Evolutionary conservation across 1,140 invertebrate genomes (phyloP).

Genomic region (Chymomyza costata): DNA sequence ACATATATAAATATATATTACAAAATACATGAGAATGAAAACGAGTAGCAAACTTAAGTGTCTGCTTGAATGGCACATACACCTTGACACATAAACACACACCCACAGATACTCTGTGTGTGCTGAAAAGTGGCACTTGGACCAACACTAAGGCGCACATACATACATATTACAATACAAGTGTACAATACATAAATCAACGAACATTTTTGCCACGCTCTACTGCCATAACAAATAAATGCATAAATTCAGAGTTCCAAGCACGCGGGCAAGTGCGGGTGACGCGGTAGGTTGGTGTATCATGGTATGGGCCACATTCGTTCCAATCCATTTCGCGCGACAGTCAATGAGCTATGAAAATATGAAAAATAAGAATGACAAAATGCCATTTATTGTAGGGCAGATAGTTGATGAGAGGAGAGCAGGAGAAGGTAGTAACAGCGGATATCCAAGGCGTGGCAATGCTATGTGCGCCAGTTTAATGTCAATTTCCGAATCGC

Average conservation of each 20-base stretch:
- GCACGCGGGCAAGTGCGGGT: slow-evolving; percentile 16
- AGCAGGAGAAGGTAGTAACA: too few species aligned
- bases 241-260: slow-evolving; percentile 60
- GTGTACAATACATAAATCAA: slow-evolving; percentile 64
- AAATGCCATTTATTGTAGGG: slow-evolving; percentile 32
- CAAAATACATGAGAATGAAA: slow-evolving; percentile 37
- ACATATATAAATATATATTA: too few species aligned
- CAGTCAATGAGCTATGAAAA: slow-evolving; percentile 65
- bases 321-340: slow-evolving; percentile 51
- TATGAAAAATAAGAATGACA: slow-evolving; percentile 47
- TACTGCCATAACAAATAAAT: slow-evolving; percentile 62
- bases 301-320: too few species aligned
- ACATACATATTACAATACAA: slow-evolving; percentile 55
- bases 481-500: too few species aligned
- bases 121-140: slow-evolving; percentile 36
- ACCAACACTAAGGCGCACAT: slow-evolving; percentile 18
- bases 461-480: too few species aligned
- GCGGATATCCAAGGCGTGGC: slow-evolving; percentile 1
- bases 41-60: slow-evolving; percentile 37
- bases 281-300: slow-evolving; percentile 31
- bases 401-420: not conserved
- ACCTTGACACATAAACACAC: slow-evolving; percentile 12
- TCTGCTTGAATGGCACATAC: slow-evolving; percentile 44
- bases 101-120: not conserved
- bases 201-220: slow-evolving; percentile 17